Evolutionary conservation across 2,797 vertebrate genomes (phyloP).

Genomic region (Carapus acus): DNA sequence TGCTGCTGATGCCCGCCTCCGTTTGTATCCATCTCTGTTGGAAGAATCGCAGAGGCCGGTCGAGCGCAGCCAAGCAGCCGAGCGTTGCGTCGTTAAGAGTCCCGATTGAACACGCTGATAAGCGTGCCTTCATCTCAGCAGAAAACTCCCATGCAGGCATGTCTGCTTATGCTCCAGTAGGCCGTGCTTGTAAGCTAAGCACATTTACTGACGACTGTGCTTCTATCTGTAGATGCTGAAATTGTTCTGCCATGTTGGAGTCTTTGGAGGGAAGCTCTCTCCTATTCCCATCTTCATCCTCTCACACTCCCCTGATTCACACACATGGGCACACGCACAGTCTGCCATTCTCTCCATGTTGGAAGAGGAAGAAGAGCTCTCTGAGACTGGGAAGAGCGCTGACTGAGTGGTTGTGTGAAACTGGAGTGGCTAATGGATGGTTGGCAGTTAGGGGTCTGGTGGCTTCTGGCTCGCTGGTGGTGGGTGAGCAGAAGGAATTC

Average conservation of each 20-base stretch:
- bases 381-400: slow-evolving; percentile 42
- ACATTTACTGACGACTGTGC: too few relatives aligned
- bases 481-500: slow-evolving; percentile 38
- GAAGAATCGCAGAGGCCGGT: neutral
- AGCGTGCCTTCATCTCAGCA: slow-evolving; percentile 33
- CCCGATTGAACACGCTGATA: slow-evolving; percentile 15
- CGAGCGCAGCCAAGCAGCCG: neutral
- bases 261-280: too few relatives aligned
- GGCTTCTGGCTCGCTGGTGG: too few relatives aligned
- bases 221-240: neutral
- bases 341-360: slow-evolving; percentile 31
- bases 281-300: too few relatives aligned
- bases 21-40: too few relatives aligned
- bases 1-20: too few relatives aligned
- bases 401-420: slow-evolving; percentile 56
- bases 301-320: neutral
- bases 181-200: slow-evolving; percentile 30
- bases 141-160: slow-evolving; percentile 20
- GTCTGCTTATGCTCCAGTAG: slow-evolving; percentile 32
- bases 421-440: slow-evolving; percentile 60
- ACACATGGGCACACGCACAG: slow-evolving; percentile 4
- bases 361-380: slow-evolving; percentile 30
- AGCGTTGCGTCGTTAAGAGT: slow-evolving; percentile 13
- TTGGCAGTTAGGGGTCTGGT: slow-evolving; percentile 46
- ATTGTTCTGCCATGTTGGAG: too few relatives aligned